Evolutionary conservation across 2,113 vertebrate species (phyloP).

Genomic region (Coracopsis vasa): DNA sequence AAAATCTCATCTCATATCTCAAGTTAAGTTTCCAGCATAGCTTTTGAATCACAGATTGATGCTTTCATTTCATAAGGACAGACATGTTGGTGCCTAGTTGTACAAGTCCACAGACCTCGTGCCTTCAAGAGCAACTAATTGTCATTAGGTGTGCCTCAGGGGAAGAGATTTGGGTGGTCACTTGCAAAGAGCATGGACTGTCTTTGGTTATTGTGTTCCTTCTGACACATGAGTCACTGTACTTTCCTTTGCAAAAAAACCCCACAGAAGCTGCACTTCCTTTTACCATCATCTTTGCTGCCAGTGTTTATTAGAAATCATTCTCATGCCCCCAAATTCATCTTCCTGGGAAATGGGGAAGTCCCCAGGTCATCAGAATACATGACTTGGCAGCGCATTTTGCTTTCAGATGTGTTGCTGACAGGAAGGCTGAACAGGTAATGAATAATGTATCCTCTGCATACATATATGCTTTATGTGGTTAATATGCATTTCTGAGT

Average conservation of each 20-base stretch:
- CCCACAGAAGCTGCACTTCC: neutral
- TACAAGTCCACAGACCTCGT: neutral
- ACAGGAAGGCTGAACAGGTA: conserved; percentile 1
- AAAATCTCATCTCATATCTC: neutral
- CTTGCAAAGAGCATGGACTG: neutral
- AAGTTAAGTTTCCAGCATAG: neutral
- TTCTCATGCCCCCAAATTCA: neutral
- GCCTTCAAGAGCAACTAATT: neutral
- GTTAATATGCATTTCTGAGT: neutral
- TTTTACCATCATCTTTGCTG: conserved; percentile 17
- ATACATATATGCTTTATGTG: neutral
- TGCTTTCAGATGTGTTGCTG: conserved; percentile 17
- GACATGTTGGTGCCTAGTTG: neutral
- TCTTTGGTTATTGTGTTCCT: neutral
- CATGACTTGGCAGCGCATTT: conserved; percentile 15
- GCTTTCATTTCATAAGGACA: neutral
- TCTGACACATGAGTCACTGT: conserved; percentile 33
- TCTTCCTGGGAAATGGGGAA: conserved; percentile 31
- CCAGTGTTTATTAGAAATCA: conserved; percentile 33
- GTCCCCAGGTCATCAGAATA: conserved; percentile 26
- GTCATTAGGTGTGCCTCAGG: neutral
- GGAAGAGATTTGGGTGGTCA: neutral
- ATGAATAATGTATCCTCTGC: neutral
- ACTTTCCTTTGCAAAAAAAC: conserved; percentile 42
- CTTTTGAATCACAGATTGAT: neutral